Percentiles rank a stretch among this genome's conserved stretches.
These are phyloP conservation scores for Cuculus canorus DNA, from an alignment of 2,797 vertebrate species.

Conservation along the genomic window DNA sequence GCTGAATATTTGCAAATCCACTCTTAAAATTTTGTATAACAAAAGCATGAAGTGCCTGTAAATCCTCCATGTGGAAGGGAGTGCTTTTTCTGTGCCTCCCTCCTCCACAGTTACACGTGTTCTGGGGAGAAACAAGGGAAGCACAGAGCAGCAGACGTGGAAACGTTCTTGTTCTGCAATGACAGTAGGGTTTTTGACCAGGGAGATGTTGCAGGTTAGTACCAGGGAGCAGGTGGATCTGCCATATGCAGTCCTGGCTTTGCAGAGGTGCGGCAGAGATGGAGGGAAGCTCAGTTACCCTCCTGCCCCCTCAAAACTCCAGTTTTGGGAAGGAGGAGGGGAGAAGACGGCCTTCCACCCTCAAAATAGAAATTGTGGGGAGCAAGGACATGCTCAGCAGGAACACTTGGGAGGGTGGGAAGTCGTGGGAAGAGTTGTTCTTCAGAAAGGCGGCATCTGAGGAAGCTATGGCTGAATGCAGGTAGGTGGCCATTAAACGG, in stretches of 20 bases:
- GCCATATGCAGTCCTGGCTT: accelerated
- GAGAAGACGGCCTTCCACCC: not conserved
- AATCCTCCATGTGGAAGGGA: not conserved
- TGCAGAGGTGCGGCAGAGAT: not conserved
- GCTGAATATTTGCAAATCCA: conserved; percentile 11
- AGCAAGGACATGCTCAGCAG: not conserved
- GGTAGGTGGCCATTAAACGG: not conserved
- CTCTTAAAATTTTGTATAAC: conserved; percentile 43
- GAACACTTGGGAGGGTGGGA: not conserved
- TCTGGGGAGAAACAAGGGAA: conserved; percentile 33
- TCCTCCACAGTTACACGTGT: conserved; percentile 25
- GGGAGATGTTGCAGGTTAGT: not conserved
- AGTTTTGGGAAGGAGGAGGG: not conserved
- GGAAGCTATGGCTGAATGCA: not conserved
- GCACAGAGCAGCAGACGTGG: not conserved
- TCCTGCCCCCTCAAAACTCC: not conserved
- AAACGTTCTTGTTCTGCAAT: not conserved
- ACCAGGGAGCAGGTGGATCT: not conserved
- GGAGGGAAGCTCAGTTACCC: not conserved
- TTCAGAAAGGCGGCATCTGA: conserved; percentile 14
- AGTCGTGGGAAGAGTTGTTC: not conserved
- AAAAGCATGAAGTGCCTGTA: conserved; percentile 4
- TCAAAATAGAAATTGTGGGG: conserved; percentile 19
- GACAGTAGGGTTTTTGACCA: not conserved
- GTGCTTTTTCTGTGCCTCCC: conserved; percentile 53